Percentiles rank a stretch among this genome's conserved stretches.
Evolutionary conservation across 64 coral and sea anemone genomes (phyloP).

Genomic region (Montipora foliosa): DNA sequence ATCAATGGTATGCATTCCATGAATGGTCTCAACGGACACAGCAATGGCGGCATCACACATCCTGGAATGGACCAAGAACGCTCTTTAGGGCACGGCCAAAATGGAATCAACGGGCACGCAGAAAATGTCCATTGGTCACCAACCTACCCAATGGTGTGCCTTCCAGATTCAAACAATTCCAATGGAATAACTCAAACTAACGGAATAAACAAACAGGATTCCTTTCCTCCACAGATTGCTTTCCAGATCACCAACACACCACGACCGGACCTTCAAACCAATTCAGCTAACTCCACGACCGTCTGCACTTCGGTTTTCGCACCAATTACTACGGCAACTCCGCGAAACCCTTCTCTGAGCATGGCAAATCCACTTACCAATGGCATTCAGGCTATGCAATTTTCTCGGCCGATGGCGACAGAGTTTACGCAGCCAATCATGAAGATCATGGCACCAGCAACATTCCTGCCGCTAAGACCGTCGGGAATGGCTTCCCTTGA

Average conservation of each 20-base stretch:
- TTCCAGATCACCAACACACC: conserved; percentile 84
- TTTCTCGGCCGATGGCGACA: conserved; percentile 74
- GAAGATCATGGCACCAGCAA: conserved; percentile 76
- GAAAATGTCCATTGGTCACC: conserved; percentile 95
- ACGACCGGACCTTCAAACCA: conserved; percentile 82
- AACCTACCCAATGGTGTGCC: conserved; percentile 89
- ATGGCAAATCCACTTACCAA: conserved; percentile 70
- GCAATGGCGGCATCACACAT: conserved; percentile 67
- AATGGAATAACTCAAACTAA: conserved; percentile 80
- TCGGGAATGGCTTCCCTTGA: conserved; percentile 74
- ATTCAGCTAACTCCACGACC: conserved; percentile 64
- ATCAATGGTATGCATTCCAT: conserved; percentile 88
- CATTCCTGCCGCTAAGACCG: conserved; percentile 75
- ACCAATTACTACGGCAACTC: conserved; percentile 81
- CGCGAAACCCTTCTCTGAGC: conserved; percentile 77
- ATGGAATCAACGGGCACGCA: conserved; percentile 69
- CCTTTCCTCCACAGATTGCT: conserved; percentile 79
- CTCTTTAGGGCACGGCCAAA: conserved; percentile 69
- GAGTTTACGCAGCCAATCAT: conserved; percentile 83
- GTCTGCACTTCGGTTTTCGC: conserved; percentile 85
- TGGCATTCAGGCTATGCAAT: conserved; percentile 79
- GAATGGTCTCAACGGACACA: conserved; percentile 85
- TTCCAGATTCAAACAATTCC: conserved; percentile 84
- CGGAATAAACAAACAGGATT: conserved; percentile 79
- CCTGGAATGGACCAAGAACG: conserved; percentile 79